Evolutionary conservation across 1,140 invertebrate species (phyloP), one percentile per base, ranked within the genome.

Genomic region (Acromyrmex echinatior): DNA sequence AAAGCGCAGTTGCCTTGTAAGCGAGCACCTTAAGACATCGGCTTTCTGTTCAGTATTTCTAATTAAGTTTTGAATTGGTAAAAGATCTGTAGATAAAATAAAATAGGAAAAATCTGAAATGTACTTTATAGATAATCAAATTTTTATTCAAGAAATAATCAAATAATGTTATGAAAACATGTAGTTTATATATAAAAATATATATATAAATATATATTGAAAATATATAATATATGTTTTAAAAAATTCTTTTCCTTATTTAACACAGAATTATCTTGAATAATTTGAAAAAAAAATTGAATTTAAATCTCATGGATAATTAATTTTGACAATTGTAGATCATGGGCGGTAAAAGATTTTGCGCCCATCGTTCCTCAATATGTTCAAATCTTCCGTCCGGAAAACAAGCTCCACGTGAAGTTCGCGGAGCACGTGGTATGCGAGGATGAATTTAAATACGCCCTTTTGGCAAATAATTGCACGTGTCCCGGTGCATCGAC

Each of bases 311-410:
- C 12, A 80, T 3, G n/a, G 9, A 21, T 21, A 25, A 58, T 56
- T 62, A 2, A 14, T 66, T 66, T 45, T 35, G n/a, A 6, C 5
- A 18, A n/a, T 84, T 81, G 65, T 90, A 96, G 96, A 87, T 99
- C 99, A 16, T 99, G 99, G 99, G 99, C 99, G 6, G 98, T 99
- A 14, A 99, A 99, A 95, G 99, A 99, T 95, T 99, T 99, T 95
- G 99, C 99, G 0, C 99, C 99, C 31, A 97, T 97, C 91, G 98
- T 99, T 82, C 98, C 98, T 39, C 99, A 99, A 96, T 99, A 99
- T 95, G 98, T 99, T 68, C 99, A 99, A 96, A 99, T 99, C 88
- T 99, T 99, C 96, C 96, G 99, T 93, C 98, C 99, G 56, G 99
- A 99, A 95, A 99, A 99, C 94, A 99, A 99, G 94, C 96, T 99